Percentiles rank a stretch among this genome's conserved stretches.
phyloP scores from a whole-genome alignment of 2,113 vertebrate species.

The Macrotus californicus region DNA sequence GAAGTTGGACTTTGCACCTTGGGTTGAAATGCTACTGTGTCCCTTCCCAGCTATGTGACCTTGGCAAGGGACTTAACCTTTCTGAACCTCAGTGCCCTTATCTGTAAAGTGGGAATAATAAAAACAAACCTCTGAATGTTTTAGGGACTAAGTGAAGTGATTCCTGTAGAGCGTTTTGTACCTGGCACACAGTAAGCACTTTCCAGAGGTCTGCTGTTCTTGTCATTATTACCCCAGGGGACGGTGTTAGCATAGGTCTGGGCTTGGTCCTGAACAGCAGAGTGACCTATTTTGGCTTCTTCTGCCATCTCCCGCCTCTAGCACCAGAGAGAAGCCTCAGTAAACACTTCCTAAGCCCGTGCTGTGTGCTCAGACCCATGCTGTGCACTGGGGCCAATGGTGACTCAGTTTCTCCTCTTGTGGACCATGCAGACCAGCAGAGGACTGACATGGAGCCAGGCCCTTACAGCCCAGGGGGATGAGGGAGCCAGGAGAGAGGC shows the following conservation, averaged over 20 bases:
- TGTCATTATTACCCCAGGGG: background rate
- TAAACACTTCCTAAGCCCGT: background rate
- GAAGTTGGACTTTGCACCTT: background rate
- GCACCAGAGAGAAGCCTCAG: background rate
- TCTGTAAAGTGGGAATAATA: background rate
- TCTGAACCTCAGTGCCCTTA: conserved; percentile 23
- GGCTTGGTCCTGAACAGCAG: background rate
- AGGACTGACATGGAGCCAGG: background rate
- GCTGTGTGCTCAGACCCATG: background rate
- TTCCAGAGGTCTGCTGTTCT: background rate
- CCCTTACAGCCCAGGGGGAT: fast-evolving
- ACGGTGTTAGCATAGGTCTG: background rate
- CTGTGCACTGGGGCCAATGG: background rate
- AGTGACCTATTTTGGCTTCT: background rate
- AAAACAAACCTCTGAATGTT: background rate
- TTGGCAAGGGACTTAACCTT: background rate
- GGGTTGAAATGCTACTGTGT: background rate
- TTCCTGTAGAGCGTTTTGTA: background rate
- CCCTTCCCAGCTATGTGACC: background rate
- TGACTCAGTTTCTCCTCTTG: background rate
- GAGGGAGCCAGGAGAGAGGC: background rate
- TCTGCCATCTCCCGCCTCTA: background rate
- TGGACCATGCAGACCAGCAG: background rate
- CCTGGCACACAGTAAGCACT: background rate
- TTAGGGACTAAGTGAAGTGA: background rate